These are phyloP conservation scores for Phyllotis vaccarum DNA, from an alignment of 2,797 vertebrate genomes.

Conservation along the genomic window DNA sequence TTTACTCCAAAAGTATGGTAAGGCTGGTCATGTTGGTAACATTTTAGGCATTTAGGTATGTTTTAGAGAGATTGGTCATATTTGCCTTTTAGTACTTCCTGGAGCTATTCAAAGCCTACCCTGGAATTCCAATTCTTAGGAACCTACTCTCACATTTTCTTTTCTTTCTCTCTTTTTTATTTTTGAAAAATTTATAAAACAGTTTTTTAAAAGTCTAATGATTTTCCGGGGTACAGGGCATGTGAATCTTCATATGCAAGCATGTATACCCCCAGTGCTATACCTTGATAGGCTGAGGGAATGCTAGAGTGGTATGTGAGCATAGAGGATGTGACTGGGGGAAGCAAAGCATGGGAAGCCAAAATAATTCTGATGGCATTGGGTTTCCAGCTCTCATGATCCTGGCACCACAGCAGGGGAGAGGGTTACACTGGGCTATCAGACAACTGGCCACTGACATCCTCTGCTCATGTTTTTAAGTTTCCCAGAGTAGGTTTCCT, in stretches of 20 bases:
- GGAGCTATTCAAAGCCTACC: conserved; percentile 9
- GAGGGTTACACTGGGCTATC: not conserved
- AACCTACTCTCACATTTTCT: not conserved
- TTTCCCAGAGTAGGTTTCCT: not conserved
- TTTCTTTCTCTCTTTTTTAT: not conserved
- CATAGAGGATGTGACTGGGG: too few relatives aligned
- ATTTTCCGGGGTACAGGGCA: not conserved
- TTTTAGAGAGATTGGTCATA: not conserved
- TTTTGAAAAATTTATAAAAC: not conserved
- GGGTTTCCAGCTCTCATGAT: rapidly evolving
- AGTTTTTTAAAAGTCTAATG: not conserved
- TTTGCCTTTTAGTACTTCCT: not conserved
- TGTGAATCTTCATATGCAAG: not conserved
- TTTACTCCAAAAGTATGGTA: not conserved
- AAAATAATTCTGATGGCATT: not conserved
- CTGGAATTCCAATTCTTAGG: conserved; percentile 7
- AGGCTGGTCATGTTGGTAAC: not conserved
- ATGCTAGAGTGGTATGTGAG: too few relatives aligned
- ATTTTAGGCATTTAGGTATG: not conserved
- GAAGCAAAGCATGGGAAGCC: not conserved
- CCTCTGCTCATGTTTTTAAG: not conserved
- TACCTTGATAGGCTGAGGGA: not conserved
- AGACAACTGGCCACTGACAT: not conserved
- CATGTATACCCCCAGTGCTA: not conserved
- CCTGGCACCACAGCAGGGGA: rapidly evolving